A percentile compares a stretch with the other conserved stretches of the same genome.
phyloP scores from a whole-genome alignment of 1,140 invertebrate genomes.

The Samia ricini region DNA sequence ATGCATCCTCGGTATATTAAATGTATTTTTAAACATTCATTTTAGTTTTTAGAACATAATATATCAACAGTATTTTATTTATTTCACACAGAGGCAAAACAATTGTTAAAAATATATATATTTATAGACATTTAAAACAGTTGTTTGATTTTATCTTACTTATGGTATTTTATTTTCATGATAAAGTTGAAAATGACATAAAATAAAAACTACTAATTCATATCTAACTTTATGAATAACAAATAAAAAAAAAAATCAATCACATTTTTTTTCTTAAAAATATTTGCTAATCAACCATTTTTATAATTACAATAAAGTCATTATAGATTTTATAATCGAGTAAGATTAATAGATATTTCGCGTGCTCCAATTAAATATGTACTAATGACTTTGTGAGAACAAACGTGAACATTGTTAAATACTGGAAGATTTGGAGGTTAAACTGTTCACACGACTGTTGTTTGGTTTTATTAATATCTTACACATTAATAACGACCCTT shows the following conservation, averaged over 20 bases:
- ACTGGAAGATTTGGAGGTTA: slow-evolving; percentile 12
- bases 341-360: slow-evolving; percentile 42
- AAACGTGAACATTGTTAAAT: slow-evolving; percentile 24
- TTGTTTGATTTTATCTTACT: no score
- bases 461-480: slow-evolving; percentile 27
- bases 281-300: not conserved
- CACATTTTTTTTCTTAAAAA: slow-evolving; percentile 6
- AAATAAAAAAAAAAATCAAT: not conserved
- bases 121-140: no score
- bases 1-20: slow-evolving; percentile 13
- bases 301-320: slow-evolving; percentile 21
- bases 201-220: no score
- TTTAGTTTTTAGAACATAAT: no score
- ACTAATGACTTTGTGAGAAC: slow-evolving; percentile 26
- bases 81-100: no score
- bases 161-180: no score
- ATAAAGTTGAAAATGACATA: no score
- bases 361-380: slow-evolving; percentile 42
- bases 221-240: no score
- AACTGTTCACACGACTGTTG: slow-evolving; percentile 28
- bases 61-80: no score
- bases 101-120: no score
- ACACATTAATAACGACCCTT: slow-evolving; percentile 15
- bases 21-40: no score
- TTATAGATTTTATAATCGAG: slow-evolving; percentile 22